Evolutionary conservation across 2,113 vertebrate genomes (phyloP).

Genomic region (Hypomesus transpacificus): DNA sequence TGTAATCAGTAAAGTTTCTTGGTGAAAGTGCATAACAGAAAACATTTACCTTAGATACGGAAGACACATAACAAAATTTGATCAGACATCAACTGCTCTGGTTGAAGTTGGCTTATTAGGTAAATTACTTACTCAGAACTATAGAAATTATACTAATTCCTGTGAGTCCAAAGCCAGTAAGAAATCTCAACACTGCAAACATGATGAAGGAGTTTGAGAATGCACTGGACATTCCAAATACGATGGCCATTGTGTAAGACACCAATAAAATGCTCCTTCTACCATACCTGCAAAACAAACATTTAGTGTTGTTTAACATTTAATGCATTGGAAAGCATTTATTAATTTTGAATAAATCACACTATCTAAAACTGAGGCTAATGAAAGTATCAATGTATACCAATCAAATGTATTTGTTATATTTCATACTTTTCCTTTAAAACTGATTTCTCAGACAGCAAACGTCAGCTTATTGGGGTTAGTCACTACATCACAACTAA

Average conservation of each 20-base stretch:
- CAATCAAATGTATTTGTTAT: slow-evolving; percentile 1
- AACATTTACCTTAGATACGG: not conserved
- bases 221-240: slow-evolving; percentile 59
- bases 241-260: slow-evolving; percentile 48
- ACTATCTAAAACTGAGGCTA: too few relatives aligned
- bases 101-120: not conserved
- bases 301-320: not conserved
- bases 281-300: slow-evolving; percentile 59
- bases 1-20: too few relatives aligned
- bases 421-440: too few relatives aligned
- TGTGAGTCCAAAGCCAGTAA: slow-evolving; percentile 61
- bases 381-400: too few relatives aligned
- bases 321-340: not conserved
- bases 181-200: slow-evolving; percentile 63
- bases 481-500: not conserved
- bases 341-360: too few relatives aligned
- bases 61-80: not conserved
- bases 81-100: not conserved
- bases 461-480: too few relatives aligned
- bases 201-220: slow-evolving; percentile 57
- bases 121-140: slow-evolving; percentile 58
- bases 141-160: slow-evolving; percentile 56
- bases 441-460: not conserved
- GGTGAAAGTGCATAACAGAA: not conserved
- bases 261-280: slow-evolving; percentile 57